phyloP scores from a whole-genome alignment of 2,113 vertebrate species.

The Sula dactylatra region DNA sequence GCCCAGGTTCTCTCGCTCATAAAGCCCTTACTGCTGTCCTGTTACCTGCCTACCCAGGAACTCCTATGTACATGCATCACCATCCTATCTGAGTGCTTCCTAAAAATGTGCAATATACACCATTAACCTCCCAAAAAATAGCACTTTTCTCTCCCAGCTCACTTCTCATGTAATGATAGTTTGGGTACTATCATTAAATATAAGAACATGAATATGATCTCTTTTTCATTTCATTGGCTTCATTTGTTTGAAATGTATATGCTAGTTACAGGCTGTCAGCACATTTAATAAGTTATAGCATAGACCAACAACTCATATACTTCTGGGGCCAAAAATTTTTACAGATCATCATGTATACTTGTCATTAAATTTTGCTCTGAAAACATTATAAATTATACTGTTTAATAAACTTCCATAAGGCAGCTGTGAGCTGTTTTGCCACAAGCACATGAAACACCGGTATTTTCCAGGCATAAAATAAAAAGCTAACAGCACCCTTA shows the following conservation, averaged over 20 bases:
- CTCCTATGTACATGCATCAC: neutral
- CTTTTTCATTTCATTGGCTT: constrained; percentile 21
- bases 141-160: neutral
- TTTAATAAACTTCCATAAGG: constrained; percentile 9
- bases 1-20: neutral
- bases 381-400: constrained; percentile 7
- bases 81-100: neutral
- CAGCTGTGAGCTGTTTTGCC: constrained; percentile 1
- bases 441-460: neutral
- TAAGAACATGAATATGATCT: neutral
- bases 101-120: neutral
- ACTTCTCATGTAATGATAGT: neutral
- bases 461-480: neutral
- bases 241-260: constrained; percentile 5
- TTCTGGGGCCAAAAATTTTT: neutral
- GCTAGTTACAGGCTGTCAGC: constrained; percentile 16
- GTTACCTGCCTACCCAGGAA: neutral
- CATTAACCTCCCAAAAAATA: neutral
- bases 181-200: neutral
- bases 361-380: constrained; percentile 14
- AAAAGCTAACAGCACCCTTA: constrained; percentile 3
- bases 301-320: neutral
- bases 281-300: constrained; percentile 14
- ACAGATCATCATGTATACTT: constrained; percentile 18
- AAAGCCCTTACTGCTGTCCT: neutral